Evolutionary conservation across 1,140 invertebrate species (phyloP), one percentile per base, ranked within the genome.

Genomic region (Diorhabda carinulata): DNA sequence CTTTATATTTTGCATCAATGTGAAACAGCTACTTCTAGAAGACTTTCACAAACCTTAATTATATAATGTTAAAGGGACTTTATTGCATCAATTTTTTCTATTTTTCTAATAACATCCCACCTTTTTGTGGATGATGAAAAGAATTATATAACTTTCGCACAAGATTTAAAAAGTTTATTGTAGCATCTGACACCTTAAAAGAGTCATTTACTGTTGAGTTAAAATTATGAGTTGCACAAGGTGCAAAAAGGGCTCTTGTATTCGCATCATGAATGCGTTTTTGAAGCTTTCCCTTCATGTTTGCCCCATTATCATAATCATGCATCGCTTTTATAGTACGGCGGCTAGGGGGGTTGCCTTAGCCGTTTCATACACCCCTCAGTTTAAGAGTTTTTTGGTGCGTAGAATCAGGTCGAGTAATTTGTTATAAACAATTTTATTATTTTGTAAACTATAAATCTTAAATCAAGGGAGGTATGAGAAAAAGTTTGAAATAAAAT

Each of bases 131-230:
- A 5, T 45, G 25, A 25, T 66, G 67, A 69, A 75, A 70, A 59
- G 72, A 72, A 57, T 2, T 57, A 56, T 72, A 73, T 42, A 75
- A 42, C 45, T 68, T 43, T 70, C 70, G 70, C 10, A 74, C 10
- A 63, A 68, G n/a, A 63, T 47, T 67, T 62, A 73, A 75, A 58
- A 72, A 75, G n/a, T 41, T 58, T 44, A 63, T 41, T 57, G 62
- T 45, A 70, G 60, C 65, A 45, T 56, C 8, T 63, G 47, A 70
- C 57, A 43, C 57, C 44, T 72, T 71, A 61, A 66, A 71, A 43
- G 70, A 71, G 64, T 74, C 74, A 62, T 25, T 68, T 52, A 76
- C 60, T 10, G 73, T 64, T 44, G 74, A 66, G 73, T 78, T 78
- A 43, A 77, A 68, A 40, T 40, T 72, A 70, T 79, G 73, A 42